Conservation (phyloP, 2,888 invertebrate species). For the Automeris io region DNA sequence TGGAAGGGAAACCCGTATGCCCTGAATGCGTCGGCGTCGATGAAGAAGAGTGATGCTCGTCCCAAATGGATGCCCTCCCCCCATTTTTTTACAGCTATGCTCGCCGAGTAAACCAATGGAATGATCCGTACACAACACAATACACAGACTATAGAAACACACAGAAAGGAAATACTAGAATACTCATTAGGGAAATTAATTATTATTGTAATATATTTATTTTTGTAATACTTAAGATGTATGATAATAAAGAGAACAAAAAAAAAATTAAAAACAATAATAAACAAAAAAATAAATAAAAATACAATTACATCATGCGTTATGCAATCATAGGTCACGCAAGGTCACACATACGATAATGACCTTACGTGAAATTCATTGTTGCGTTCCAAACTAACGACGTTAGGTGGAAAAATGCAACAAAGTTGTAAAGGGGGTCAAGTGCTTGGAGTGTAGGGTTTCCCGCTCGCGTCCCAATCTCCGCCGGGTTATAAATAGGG, state of each 20-base stretch:
- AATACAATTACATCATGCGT: constrained; percentile 26
- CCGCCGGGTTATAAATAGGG: constrained; percentile 33
- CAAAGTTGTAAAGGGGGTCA: constrained; percentile 51
- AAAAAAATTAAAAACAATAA: constrained; percentile 50
- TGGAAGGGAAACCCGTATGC: constrained; percentile 98
- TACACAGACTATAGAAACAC: constrained; percentile 39
- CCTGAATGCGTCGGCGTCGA: constrained; percentile 94
- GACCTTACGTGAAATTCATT: constrained; percentile 53
- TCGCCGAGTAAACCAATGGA: constrained; percentile 40
- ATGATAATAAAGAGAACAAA: constrained; percentile 75
- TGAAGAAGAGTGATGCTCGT: constrained; percentile 80
- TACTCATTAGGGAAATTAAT: constrained; percentile 46
- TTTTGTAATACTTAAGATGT: constrained; percentile 68
- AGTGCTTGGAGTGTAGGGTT: constrained; percentile 59
- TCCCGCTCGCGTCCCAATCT: constrained; percentile 35
- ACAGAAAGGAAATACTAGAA: constrained; percentile 32
- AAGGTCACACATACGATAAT: constrained; percentile 62
- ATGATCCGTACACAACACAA: constrained; percentile 36
- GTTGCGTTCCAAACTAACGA: constrained; percentile 31
- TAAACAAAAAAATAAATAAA: constrained; percentile 39
- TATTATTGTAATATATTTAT: constrained; percentile 66
- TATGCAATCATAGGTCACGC: constrained; percentile 29
- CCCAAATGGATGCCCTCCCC: constrained; percentile 61
- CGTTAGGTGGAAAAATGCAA: constrained; percentile 31
- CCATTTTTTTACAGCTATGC: constrained; percentile 71